Base-by-base conservation (phyloP, 2,113 vertebrate genomes). In the Ceyx melanurus region DNA sequence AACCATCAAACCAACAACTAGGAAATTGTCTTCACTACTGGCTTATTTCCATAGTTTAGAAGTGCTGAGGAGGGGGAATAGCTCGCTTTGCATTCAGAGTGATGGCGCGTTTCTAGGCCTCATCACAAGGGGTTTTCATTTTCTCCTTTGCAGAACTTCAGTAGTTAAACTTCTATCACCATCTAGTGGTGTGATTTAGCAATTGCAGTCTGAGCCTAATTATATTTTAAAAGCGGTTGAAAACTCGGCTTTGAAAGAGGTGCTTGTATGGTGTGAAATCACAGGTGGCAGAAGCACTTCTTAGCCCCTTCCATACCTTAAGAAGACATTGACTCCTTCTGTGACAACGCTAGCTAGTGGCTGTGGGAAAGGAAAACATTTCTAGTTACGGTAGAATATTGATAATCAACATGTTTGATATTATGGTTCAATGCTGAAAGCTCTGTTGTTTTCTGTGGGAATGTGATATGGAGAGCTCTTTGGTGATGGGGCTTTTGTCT, bases 151-250 rank as follows among this genome's bases (percentile, higher is more conserved):
- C 14, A 5, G 16, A 11, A 4, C 33, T 1, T 5, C 0, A 19
- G 35, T 23, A 11, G 45, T 53, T 18, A 12, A 46, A 15, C 65
- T 68, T 16, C 13, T 68, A 6, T 81, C 83, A 25, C 92, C 88
- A 72, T 65, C 88, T 84, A 22, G 77, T 90, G 96, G 71, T 45
- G 78, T 1, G 15, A 21, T 3, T 33, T 9, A 54, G 65, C 20
- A 57, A 23, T 35, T 86, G 53, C 53, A 11, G 12, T 13, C 70
- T 29, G 26, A 66, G n/a, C 2, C 0, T 23, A 13, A 6, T 13
- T 8, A 5, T 3, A 1, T 5, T 65, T 10, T 3, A 2, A 5
- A 11, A 40, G 5, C 6, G 0, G 9, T 11, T 0, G 19, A 11
- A 58, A 64, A 31, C 53, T 92, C 31, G 0, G 2, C 45, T 56